Conservation (phyloP, 2,888 invertebrate genomes). For the Kuschelorhynchus macadamiae region DNA sequence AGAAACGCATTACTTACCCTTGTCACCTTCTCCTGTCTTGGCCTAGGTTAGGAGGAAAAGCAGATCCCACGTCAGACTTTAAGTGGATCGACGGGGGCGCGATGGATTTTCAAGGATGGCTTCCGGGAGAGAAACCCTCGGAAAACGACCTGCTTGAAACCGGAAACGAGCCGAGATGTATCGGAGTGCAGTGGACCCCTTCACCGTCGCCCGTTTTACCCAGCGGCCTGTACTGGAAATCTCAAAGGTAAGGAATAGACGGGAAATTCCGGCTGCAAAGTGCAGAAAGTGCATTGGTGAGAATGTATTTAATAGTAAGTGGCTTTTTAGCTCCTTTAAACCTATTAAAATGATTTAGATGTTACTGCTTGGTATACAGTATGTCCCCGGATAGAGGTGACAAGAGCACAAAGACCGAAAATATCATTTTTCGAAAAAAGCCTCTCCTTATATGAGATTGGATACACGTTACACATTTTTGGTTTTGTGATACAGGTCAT, state of each 20-base stretch:
- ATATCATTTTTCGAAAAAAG: no score
- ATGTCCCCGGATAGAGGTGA: no score
- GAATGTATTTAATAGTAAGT: no score
- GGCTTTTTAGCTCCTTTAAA: no score
- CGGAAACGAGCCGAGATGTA: slow-evolving; percentile 65
- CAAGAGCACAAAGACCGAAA: no score
- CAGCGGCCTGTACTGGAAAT: slow-evolving; percentile 81
- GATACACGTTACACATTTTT: no score
- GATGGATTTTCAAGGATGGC: slow-evolving; percentile 75
- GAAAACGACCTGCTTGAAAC: slow-evolving; percentile 59
- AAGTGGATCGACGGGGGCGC: slow-evolving; percentile 77
- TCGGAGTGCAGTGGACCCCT: slow-evolving; percentile 77
- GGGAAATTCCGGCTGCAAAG: no score
- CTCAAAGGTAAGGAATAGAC: slow-evolving; percentile 67
- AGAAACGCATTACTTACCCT: neutral
- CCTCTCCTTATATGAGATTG: no score
- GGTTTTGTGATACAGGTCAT: no score
- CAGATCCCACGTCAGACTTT: slow-evolving; percentile 69
- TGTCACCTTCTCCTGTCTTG: slow-evolving; percentile 19
- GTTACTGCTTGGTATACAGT: no score
- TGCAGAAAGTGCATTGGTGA: no score
- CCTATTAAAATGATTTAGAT: no score
- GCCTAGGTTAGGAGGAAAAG: slow-evolving; percentile 73
- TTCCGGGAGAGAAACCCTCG: slow-evolving; percentile 70
- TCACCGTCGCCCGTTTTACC: slow-evolving; percentile 76